Evolutionary conservation across 2,888 invertebrate genomes (phyloP), one percentile per base, ranked within the genome.

Genomic region (Polymixis flavicincta): DNA sequence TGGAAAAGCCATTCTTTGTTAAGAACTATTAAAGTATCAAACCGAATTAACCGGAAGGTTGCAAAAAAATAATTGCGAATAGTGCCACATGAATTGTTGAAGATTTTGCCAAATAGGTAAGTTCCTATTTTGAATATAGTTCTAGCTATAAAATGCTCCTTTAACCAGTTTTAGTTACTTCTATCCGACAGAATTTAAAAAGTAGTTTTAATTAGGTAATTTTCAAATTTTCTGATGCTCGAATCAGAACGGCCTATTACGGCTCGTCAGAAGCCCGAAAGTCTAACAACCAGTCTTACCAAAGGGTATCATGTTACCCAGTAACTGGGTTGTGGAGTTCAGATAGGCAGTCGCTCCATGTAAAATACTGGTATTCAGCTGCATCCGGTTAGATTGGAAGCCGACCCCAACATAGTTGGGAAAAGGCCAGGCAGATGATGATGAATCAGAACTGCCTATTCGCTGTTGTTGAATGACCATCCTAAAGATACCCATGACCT

Each of bases 1-100:
- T 66, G 28, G 4, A n/a, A 75, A 74, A 54, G n/a, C 17, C 2
- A 25, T 45, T 68, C 4, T 54, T 48, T 52, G 19, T 50, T 48
- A 19, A 54, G 13, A 50, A 11, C 4, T 28, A 42, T 55, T 57
- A 32, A 42, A 50, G 5, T 64, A 28, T 28, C 11, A 50, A 55
- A 28, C 17, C 5, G 1, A 32, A 22, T 75, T 42, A 19, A 25
- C 25, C 5, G n/a, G 17, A 28, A 32, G 57, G 28, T 11, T 22
- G 5, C 19, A 22, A 6, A n/a, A 0, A 48, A 37, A 54, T 11
- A n/a, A 7, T 0, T n/a, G 8, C 0, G 0, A 75, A 59, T 75
- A 37, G 5, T 37, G n/a, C 8, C 22, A 48, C n/a, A n/a, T 32
- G 3, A 37, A 6, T 57, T 17, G n/a, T 42, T 66, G 19, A 42